Base-by-base conservation (phyloP, 2,797 vertebrate species). In the Tachyglossus aculeatus region DNA sequence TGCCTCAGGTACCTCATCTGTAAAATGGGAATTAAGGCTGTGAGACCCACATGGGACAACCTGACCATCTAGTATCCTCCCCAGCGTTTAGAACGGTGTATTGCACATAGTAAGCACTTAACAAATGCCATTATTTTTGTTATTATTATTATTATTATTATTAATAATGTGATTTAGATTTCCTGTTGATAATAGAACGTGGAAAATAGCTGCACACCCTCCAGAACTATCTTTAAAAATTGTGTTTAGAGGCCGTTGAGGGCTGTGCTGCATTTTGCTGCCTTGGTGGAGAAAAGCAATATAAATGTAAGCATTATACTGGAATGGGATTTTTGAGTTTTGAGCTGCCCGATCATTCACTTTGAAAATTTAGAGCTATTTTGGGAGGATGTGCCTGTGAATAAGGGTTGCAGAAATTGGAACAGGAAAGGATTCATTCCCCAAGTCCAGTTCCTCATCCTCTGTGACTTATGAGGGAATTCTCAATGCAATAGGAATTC, bases 401-500 rank as follows among this genome's bases (percentile, higher is more conserved):
- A 27, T 15, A 48, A 48, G 27, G 45, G 9, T 29, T 48, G 45
- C 45, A 55, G 74, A 73, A 50, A 66, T 65, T 64, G 68, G 59
- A 71, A 78, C 78, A 83, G 85, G 85, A 80, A 85, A 83, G 44
- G 54, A 56, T 54, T 77, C 59, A 44, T 52, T 69, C 62, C 70
- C 80, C 48, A 45, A 59, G 71, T 71, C 74, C 53, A 73, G 65
- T 74, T 74, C 74, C 71, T 66, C 38, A 63, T 76, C 58, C 38
- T 59, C 34, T 76, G 53, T 27, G 45, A 15, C n/a, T 29, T 48
- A 27, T 60, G 62, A 71, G 59, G 40, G 68, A 61, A 74, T 81
- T 71, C 76, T 81, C 71, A 74, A 32, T 67, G 67, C 37, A 41
- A 71, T 19, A 74, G 85, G 85, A 87, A 87, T 80, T 87, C 78